Evolutionary conservation across 1,140 invertebrate species (phyloP).

Genomic region (Drosophila elegans): DNA sequence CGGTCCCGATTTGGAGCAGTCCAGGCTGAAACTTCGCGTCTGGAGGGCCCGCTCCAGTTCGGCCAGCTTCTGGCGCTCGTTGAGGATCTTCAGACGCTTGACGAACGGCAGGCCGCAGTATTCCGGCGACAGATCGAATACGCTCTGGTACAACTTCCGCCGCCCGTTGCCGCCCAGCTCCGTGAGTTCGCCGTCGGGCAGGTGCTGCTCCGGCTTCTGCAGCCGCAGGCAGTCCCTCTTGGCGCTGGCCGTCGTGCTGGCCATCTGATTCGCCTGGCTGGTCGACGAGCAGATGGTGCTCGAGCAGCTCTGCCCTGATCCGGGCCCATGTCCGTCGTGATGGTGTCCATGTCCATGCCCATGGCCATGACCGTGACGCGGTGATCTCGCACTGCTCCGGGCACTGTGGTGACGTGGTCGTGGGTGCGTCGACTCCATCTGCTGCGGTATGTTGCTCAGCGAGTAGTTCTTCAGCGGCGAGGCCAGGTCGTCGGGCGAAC

Average conservation of each 20-base stretch:
- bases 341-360: slow-evolving; percentile 16
- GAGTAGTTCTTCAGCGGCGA: slow-evolving; percentile 75
- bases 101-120: slow-evolving; percentile 94
- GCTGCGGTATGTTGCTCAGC: slow-evolving; percentile 73
- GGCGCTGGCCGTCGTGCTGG: slow-evolving; percentile 5
- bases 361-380: slow-evolving; percentile 40
- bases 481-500: slow-evolving; percentile 65
- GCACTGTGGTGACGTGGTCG: slow-evolving; percentile 52
- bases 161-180: slow-evolving; percentile 24
- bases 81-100: slow-evolving; percentile 94
- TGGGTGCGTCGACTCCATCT: slow-evolving; percentile 45
- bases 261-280: slow-evolving; percentile 26
- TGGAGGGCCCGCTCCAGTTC: slow-evolving; percentile 91
- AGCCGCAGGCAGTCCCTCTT: slow-evolving; percentile 51
- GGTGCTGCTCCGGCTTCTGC: slow-evolving; percentile 63
- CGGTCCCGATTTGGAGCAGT: slow-evolving; percentile 88
- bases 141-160: slow-evolving; percentile 86
- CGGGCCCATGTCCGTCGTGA: background rate
- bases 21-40: slow-evolving; percentile 91
- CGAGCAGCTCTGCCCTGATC: slow-evolving; percentile 14
- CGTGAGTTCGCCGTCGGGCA: slow-evolving; percentile 43
- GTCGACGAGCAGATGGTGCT: slow-evolving; percentile 50
- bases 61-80: slow-evolving; percentile 93
- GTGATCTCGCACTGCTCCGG: slow-evolving; percentile 52
- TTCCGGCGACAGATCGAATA: slow-evolving; percentile 94